These are phyloP conservation scores for Cyclina sinensis DNA, from an alignment of 1,140 invertebrate species.

Conservation along the genomic window DNA sequence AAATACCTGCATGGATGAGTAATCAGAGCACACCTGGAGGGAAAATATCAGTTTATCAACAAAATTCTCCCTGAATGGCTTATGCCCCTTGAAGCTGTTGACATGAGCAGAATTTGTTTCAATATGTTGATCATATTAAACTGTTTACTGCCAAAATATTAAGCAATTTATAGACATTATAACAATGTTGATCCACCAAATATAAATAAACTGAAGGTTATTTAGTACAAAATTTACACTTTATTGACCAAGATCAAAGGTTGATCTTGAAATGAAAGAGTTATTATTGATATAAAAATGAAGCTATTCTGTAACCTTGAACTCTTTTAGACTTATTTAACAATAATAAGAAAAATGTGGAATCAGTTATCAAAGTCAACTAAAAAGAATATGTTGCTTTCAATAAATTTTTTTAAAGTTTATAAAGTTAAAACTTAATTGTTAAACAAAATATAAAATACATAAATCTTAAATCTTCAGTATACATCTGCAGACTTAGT, in stretches of 20 bases:
- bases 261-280: not conserved
- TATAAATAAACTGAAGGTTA: slow-evolving; percentile 26
- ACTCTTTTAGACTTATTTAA: no score
- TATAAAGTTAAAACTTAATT: no score
- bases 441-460: no score
- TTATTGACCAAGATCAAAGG: slow-evolving; percentile 15
- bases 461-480: no score
- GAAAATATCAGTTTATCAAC: slow-evolving; percentile 35
- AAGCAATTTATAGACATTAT: slow-evolving; percentile 28
- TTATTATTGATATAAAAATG: no score
- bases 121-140: not conserved
- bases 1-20: slow-evolving; percentile 67
- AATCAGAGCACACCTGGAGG: slow-evolving; percentile 54
- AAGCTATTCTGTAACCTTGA: no score
- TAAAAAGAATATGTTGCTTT: no score
- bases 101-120: not conserved
- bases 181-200: not conserved
- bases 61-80: slow-evolving; percentile 6
- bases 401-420: no score
- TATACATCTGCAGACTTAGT: no score
- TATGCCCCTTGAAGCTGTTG: slow-evolving; percentile 33
- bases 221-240: slow-evolving; percentile 13
- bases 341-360: no score
- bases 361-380: no score
- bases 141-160: slow-evolving; percentile 25